Evolutionary conservation across 1,140 invertebrate genomes (phyloP), one percentile per base, ranked within the genome.

Genomic region (Danaus melanippus): DNA sequence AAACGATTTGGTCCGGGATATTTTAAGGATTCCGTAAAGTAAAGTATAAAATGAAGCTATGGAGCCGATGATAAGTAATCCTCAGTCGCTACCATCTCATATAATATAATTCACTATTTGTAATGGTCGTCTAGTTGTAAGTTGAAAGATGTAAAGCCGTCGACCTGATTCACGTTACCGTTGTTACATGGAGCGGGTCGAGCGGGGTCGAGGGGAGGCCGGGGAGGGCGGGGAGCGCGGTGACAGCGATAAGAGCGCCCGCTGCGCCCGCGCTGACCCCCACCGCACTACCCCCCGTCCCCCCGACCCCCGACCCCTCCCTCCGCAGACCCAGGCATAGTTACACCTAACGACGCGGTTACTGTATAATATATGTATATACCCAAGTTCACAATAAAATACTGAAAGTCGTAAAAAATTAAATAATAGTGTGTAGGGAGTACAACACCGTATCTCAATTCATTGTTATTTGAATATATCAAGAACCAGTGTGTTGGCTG

Each of bases 231-330:
- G 54, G 15, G 53, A 46, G 44, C 42, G 56, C 17, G 50, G 9
- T 39, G 45, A 10, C 17, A 58, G 67, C 65, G 67, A 71, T 66
- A 70, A 67, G 62, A 60, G 56, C 62, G 62, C 68, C 59, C 62
- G 52, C 64, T 57, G 66, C 48, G 58, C 56, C 47, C 46, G 54
- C 54, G 56, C 48, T 49, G 53, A 53, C 62, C 57, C 50, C 44
- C 12, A 43, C 12, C 46, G 42, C 46, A 32, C 10, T 46, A 32
- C 46, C 11, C 46, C 10, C 53, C 46, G 41, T n/a, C 43, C 43
- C 12, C 44, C 42, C 46, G 43, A 50, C 32, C 58, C 52, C n/a
- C 52, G 41, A 46, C 9, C 40, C 54, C 8, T 48, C 9, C 43
- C 55, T 44, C 55, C 32, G 32, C 44, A 15, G 44, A 44, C 40